Percentiles rank a stretch among this genome's conserved stretches.
These are phyloP conservation scores for Aleiodes leptofemur DNA, from an alignment of 2,888 invertebrate genomes.

Conservation along the genomic window DNA sequence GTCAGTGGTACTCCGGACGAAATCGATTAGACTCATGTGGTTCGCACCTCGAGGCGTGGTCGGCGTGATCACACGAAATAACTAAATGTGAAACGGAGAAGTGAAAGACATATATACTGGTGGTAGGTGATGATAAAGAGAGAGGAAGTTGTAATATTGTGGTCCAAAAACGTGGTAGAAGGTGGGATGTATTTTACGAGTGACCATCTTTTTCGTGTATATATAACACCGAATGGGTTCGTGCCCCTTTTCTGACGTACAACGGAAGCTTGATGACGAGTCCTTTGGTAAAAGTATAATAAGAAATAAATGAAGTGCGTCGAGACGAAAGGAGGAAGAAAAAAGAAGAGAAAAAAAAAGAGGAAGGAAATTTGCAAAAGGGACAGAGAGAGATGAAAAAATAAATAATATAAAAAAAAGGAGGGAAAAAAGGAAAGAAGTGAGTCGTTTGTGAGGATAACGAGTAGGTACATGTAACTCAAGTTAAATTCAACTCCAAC, in stretches of 20 bases:
- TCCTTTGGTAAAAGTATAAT: conserved; percentile 25
- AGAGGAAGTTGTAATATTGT: conserved; percentile 41
- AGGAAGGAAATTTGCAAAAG: neutral
- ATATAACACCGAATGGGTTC: conserved; percentile 14
- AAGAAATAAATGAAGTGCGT: conserved; percentile 20
- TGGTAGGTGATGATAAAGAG: conserved; percentile 40
- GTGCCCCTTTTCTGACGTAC: conserved; percentile 32
- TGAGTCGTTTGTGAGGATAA: conserved; percentile 30
- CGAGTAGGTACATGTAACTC: conserved; percentile 27
- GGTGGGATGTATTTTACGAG: conserved; percentile 44
- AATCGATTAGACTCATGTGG: conserved; percentile 55
- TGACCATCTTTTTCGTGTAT: conserved; percentile 42
- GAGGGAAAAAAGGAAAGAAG: neutral
- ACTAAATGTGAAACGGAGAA: conserved; percentile 50
- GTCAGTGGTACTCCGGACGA: conserved; percentile 41
- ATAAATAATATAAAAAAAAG: too few species aligned
- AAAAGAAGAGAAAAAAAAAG: neutral
- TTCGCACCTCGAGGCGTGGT: conserved; percentile 55
- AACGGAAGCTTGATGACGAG: conserved; percentile 47
- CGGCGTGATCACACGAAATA: conserved; percentile 57
- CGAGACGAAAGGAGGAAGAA: conserved; percentile 3
- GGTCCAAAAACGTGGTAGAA: conserved; percentile 31
- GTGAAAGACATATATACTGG: conserved; percentile 37
- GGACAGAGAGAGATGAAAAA: neutral
- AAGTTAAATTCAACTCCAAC: conserved; percentile 8